phyloP scores from a whole-genome alignment of 2,888 invertebrate genomes.

The Podabrus alpinus region DNA sequence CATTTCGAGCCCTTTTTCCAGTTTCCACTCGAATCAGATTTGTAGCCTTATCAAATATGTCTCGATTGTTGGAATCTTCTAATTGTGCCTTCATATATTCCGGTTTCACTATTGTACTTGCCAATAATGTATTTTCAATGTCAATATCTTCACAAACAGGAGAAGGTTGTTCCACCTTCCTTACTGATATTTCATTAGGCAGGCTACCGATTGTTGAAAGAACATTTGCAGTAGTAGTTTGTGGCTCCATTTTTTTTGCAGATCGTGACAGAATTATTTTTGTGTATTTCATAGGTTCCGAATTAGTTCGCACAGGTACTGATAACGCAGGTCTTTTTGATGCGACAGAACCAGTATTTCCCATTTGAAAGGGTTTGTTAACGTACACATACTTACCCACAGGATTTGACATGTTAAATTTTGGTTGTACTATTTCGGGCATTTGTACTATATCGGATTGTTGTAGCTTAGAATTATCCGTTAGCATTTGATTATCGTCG shows the following conservation, averaged over 20 bases:
- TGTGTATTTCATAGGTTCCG: conserved; percentile 53
- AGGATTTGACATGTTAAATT: conserved; percentile 19
- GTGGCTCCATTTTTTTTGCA: conserved; percentile 32
- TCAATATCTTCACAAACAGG: conserved; percentile 29
- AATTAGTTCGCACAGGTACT: conserved; percentile 25
- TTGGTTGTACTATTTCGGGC: conserved; percentile 13
- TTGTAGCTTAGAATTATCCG: conserved; percentile 40
- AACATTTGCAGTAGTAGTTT: conserved; percentile 25
- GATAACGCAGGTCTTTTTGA: conserved; percentile 31
- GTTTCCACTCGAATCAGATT: neutral
- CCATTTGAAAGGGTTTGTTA: conserved; percentile 35
- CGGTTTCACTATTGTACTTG: conserved; percentile 47
- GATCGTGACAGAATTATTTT: conserved; percentile 59
- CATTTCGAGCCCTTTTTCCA: neutral
- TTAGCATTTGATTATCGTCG: conserved; percentile 57
- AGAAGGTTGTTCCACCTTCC: conserved; percentile 34
- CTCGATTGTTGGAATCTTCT: neutral
- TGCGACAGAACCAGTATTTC: conserved; percentile 28
- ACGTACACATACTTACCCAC: conserved; percentile 37
- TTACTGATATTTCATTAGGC: conserved; percentile 42
- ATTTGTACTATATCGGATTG: conserved; percentile 27
- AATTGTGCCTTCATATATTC: conserved; percentile 22
- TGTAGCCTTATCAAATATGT: neutral
- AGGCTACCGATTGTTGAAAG: conserved; percentile 34
- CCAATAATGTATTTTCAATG: conserved; percentile 50